phyloP scores from a whole-genome alignment of 53 echinoderm and acorn worm genomes.

The Echinarachnius parma region DNA sequence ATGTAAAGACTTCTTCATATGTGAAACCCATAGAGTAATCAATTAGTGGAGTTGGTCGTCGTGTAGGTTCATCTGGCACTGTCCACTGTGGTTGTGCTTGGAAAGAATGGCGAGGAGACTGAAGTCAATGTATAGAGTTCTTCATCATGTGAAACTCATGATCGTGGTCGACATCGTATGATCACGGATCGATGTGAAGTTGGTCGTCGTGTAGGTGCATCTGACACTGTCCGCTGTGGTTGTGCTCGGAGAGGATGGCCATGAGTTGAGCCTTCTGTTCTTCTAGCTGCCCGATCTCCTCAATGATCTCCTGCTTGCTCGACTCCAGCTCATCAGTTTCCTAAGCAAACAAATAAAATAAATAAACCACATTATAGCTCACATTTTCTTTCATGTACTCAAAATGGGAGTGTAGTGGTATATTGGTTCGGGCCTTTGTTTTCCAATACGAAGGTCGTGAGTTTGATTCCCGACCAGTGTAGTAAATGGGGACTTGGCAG shows the following conservation, averaged over 20 bases:
- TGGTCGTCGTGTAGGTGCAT: slow-evolving; percentile 31
- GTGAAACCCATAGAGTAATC: no score
- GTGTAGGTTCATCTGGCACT: background rate
- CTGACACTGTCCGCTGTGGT: slow-evolving; percentile 21
- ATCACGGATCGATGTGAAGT: slow-evolving; percentile 67
- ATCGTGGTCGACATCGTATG: background rate
- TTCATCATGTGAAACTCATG: no score
- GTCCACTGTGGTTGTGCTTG: slow-evolving; percentile 43
- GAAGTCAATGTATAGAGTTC: no score
- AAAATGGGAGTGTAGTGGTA: no score
- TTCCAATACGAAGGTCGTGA: no score
- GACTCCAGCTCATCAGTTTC: slow-evolving; percentile 66
- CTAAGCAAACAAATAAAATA: slow-evolving; percentile 45
- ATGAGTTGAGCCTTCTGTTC: slow-evolving; percentile 60
- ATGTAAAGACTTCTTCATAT: no score
- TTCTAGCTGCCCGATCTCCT: slow-evolving; percentile 69
- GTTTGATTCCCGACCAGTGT: no score
- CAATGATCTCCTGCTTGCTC: slow-evolving; percentile 59
- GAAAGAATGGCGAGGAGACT: slow-evolving; percentile 41
- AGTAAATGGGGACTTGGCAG: no score
- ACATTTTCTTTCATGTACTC: background rate
- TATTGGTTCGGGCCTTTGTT: no score
- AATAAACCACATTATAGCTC: background rate
- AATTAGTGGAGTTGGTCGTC: slow-evolving; percentile 62
- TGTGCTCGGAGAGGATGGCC: slow-evolving; percentile 45